Base-by-base conservation (phyloP, 1,140 invertebrate genomes). In the Brachionus koreanus region DNA sequence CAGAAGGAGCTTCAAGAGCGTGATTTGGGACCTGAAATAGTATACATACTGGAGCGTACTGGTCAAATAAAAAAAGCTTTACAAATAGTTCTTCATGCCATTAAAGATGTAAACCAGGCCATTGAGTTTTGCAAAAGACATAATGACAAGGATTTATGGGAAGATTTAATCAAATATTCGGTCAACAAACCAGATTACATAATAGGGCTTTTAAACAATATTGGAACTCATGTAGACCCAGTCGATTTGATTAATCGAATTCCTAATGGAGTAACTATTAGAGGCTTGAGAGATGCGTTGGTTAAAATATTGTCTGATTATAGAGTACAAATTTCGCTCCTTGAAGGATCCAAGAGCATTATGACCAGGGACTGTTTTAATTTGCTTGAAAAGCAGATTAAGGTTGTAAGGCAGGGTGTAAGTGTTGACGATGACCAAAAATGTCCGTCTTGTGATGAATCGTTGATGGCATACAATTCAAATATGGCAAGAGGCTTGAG, bases 111-210 rank as follows among this genome's bases (percentile, higher is more conserved):
- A 84, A 91, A 96, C 85, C 92, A 94, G 88, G 97, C 97, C 0
- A 96, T 99, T 75, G 92, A 92, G 25, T 98, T 99, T 89, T 99
- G 97, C 88, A 95, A 96, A 87, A 95, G 98, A 86, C 94, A 98
- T 84, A 93, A 97, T 85, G 96, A 98, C 87, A 90, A 92, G 65
- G 89, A 90, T 74, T 88, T 99, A 6, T 99, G 97, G 97, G 92
- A 93, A 83, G 93, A 96, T 87, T 91, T 99, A 16, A 95, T 99
- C 79, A 92, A 93, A 83, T 93, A 94, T 86, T 95, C 95, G 0
- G 89, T 95, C 2, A 91, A 94, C 84, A 94, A 95, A 87, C 95
- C 96, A 23, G 92, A 91, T 84, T 94, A 93, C 84, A 92, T 94
- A 65, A 93, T 91, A 65, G 93, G 92, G 83, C 87, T 94, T 33